phyloP scores from a whole-genome alignment of 2,113 vertebrate genomes.

The Neoarius graeffei region DNA sequence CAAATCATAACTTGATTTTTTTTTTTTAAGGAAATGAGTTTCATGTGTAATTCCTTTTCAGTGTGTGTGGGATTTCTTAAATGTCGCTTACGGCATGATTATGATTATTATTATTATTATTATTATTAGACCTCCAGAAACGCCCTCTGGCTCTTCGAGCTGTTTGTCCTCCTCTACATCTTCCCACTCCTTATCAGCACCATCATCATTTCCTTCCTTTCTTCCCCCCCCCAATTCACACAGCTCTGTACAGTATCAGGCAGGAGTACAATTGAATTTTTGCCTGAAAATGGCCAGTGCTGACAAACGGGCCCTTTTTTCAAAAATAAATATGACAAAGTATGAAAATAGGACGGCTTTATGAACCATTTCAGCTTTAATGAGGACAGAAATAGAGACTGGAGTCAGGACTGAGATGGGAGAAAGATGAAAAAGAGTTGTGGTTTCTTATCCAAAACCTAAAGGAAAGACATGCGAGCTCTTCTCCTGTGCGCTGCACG shows the following conservation, averaged over 20 bases:
- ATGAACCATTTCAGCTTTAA: not conserved
- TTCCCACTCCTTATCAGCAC: not conserved
- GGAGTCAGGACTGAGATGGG: not conserved
- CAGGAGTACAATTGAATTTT: not conserved
- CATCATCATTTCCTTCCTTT: not conserved
- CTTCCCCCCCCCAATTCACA: not conserved
- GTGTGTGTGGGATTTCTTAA: not conserved
- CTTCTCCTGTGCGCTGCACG: not conserved
- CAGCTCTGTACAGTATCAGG: not conserved
- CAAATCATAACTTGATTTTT: too few relatives aligned
- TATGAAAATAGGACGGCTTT: not conserved
- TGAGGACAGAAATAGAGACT: not conserved
- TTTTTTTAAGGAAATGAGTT: too few relatives aligned
- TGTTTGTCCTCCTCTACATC: not conserved
- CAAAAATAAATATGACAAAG: not conserved
- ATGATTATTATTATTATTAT: not conserved
- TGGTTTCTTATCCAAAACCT: not conserved
- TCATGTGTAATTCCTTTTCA: not conserved
- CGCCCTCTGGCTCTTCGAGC: not conserved
- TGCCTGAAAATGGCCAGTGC: too few relatives aligned
- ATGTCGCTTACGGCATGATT: not conserved
- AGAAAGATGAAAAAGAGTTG: conserved; percentile 1
- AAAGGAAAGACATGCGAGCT: not conserved
- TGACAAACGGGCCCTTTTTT: not conserved
- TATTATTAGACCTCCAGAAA: conserved; percentile 2